phyloP scores from a whole-genome alignment of 2,888 invertebrate genomes.

The Furcula furcula region DNA sequence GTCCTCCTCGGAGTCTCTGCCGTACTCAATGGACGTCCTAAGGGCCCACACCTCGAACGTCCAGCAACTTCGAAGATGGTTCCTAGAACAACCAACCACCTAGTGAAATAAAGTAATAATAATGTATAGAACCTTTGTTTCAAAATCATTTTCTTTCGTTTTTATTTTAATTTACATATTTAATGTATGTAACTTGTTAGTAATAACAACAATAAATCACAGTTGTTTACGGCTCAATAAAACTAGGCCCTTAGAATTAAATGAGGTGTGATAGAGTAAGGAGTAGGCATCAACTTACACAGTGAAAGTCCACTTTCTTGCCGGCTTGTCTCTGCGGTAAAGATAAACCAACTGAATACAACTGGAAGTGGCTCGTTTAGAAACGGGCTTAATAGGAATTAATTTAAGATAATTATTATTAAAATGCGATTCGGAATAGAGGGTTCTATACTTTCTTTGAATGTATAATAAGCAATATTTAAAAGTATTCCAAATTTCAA shows the following conservation, averaged over 20 bases:
- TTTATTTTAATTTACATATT: neutral
- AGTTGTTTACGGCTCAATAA: constrained; percentile 41
- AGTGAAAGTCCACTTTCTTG: constrained; percentile 79
- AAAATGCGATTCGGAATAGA: neutral
- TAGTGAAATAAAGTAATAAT: too few relatives aligned
- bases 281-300: constrained; percentile 67
- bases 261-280: constrained; percentile 74
- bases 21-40: too few relatives aligned
- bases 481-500: too few relatives aligned
- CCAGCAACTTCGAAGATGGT: too few relatives aligned
- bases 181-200: constrained; percentile 1
- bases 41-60: too few relatives aligned
- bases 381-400: constrained; percentile 4
- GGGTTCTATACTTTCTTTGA: too few relatives aligned
- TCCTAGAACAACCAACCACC: too few relatives aligned
- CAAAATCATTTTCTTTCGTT: neutral
- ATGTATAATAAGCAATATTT: too few relatives aligned
- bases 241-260: constrained; percentile 56
- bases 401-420: constrained; percentile 4
- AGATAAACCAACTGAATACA: constrained; percentile 37
- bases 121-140: too few relatives aligned
- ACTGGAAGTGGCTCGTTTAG: constrained; percentile 46
- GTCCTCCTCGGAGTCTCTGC: too few relatives aligned
- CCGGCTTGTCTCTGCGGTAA: constrained; percentile 50
- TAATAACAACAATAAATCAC: constrained; percentile 27